These are phyloP conservation scores for Acholoe squamosa DNA, from an alignment of 2,888 invertebrate species.

Conservation along the genomic window DNA sequence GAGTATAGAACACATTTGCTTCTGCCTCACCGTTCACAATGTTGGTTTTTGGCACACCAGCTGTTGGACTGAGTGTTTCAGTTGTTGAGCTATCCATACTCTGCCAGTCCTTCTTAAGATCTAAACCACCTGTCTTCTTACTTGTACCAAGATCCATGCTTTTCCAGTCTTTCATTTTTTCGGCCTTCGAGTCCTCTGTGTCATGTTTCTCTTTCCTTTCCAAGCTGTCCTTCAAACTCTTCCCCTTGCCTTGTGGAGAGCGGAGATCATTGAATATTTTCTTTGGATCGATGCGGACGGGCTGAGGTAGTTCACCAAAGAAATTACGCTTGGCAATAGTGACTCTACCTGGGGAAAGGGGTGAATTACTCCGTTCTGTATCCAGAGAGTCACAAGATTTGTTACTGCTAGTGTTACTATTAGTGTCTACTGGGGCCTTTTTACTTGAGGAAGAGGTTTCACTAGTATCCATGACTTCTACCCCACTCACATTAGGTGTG, in stretches of 20 bases:
- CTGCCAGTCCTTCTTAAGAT: conserved; percentile 64
- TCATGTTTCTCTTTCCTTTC: conserved; percentile 25
- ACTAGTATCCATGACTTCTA: conserved; percentile 22
- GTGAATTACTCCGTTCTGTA: conserved; percentile 37
- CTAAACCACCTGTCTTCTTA: conserved; percentile 33
- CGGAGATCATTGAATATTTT: conserved; percentile 49
- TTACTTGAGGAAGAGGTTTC: conserved; percentile 45
- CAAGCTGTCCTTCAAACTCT: conserved; percentile 40
- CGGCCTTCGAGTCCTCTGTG: conserved; percentile 54
- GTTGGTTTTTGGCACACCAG: conserved; percentile 63
- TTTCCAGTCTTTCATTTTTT: conserved; percentile 72
- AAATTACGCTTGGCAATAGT: conserved; percentile 71
- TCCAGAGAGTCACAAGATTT: conserved; percentile 32
- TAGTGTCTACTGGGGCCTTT: neutral
- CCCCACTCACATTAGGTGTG: conserved; percentile 62
- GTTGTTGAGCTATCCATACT: conserved; percentile 54
- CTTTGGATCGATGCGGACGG: conserved; percentile 71
- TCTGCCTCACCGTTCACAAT: conserved; percentile 64
- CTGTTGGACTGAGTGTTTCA: conserved; percentile 65
- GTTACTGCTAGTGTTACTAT: conserved; percentile 54
- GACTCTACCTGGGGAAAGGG: conserved; percentile 36
- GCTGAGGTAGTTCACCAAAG: conserved; percentile 71
- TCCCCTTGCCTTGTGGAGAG: conserved; percentile 34
- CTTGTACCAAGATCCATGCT: conserved; percentile 56
- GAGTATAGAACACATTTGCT: conserved; percentile 76